phyloP scores from a whole-genome alignment of 37 sponge, comb jelly and placozoan genomes.

The Cliona cf. orientalis region DNA sequence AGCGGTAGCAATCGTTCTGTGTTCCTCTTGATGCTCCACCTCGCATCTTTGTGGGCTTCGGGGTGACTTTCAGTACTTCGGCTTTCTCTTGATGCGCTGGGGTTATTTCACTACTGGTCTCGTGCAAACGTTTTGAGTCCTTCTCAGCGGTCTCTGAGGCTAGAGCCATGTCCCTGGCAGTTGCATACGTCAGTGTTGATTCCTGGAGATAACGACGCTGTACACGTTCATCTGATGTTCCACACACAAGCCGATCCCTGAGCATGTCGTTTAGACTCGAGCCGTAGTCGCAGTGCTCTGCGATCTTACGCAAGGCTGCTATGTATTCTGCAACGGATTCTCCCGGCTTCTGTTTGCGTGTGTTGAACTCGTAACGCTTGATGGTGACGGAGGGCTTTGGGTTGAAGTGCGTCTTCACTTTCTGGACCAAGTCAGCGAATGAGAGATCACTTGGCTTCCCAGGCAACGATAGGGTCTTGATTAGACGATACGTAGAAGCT shows the following conservation, averaged over 20 bases:
- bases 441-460: background rate
- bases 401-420: constrained; percentile 4
- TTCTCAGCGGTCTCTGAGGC: too few relatives aligned
- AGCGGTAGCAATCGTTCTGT: background rate
- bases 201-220: background rate
- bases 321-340: constrained; percentile 6
- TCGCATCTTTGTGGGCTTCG: too few relatives aligned
- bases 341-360: background rate
- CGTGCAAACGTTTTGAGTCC: background rate
- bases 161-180: constrained; percentile 4
- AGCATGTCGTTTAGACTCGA: background rate
- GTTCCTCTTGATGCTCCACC: too few relatives aligned
- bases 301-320: background rate
- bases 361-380: constrained; percentile 17
- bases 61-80: too few relatives aligned
- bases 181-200: background rate
- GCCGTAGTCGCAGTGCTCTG: background rate
- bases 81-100: too few relatives aligned
- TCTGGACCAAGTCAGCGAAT: background rate
- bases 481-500: background rate
- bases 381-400: background rate
- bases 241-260: background rate
- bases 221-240: background rate
- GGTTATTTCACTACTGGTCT: too few relatives aligned
- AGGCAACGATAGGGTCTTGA: background rate